Evolutionary conservation across 2,113 vertebrate species (phyloP).

Genomic region (Cephalopterus ornatus): DNA sequence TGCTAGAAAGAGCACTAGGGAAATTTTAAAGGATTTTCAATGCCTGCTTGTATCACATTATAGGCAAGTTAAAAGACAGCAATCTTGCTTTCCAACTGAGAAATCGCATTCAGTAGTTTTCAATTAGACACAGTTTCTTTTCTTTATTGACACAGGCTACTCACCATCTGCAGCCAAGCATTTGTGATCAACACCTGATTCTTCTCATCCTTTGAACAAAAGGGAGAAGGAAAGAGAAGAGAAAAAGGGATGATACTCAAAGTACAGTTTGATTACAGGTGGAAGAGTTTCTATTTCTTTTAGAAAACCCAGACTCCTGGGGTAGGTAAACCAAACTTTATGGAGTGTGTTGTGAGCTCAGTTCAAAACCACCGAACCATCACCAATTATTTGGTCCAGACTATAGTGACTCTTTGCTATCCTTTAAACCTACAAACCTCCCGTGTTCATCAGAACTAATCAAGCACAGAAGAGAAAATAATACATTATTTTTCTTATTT

Average conservation of each 20-base stretch:
- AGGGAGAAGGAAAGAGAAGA: not conserved
- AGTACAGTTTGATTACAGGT: not conserved
- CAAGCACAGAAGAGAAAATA: not conserved
- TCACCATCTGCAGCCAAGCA: conserved; percentile 88
- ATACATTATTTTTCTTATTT: not conserved
- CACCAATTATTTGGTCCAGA: not conserved
- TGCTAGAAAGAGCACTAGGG: not conserved
- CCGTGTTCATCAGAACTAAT: not conserved
- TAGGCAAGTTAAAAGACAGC: not conserved
- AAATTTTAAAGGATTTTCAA: not conserved
- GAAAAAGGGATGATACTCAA: not conserved
- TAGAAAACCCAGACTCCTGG: not conserved
- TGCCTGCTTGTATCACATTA: not conserved
- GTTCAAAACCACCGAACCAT: not conserved
- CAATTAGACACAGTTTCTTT: not conserved
- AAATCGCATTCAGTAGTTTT: not conserved
- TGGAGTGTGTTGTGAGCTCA: not conserved
- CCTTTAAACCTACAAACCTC: not conserved
- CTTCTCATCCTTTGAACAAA: conserved; percentile 84
- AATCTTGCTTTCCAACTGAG: not conserved
- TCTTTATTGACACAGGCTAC: conserved; percentile 28
- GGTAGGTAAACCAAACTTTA: not conserved
- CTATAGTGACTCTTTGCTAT: not conserved
- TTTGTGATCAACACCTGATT: conserved; percentile 90
- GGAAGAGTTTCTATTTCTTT: not conserved